A percentile compares a stretch with the other conserved stretches of the same genome.
phyloP scores from a whole-genome alignment of 2,113 vertebrate genomes.

The Malurus melanocephalus region DNA sequence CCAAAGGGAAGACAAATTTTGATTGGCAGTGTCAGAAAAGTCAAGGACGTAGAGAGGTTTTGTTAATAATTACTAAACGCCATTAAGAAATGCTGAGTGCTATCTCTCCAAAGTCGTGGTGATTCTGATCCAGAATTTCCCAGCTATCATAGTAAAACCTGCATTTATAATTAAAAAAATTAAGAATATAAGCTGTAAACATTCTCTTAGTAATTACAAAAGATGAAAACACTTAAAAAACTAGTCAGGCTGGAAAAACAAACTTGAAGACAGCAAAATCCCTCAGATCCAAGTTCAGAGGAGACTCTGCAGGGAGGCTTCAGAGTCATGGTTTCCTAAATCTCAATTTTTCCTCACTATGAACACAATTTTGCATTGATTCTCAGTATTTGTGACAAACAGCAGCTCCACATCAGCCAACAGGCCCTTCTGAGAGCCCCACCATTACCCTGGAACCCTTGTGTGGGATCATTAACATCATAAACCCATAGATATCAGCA shows the following conservation, averaged over 20 bases:
- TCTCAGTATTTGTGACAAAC: neutral
- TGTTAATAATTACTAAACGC: conserved; percentile 44
- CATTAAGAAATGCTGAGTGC: neutral
- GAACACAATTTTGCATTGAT: neutral
- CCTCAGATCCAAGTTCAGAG: neutral
- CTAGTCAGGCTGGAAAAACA: neutral
- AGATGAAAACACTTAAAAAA: neutral
- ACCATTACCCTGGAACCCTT: neutral
- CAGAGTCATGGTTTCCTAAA: neutral
- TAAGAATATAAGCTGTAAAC: neutral
- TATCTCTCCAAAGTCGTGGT: neutral
- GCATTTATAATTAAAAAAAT: neutral
- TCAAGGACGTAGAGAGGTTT: conserved; percentile 48
- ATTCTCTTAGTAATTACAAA: neutral
- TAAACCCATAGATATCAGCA: too few species aligned
- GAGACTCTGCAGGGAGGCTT: neutral
- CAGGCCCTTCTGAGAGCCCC: neutral
- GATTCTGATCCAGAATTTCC: neutral
- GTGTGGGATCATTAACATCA: too few species aligned
- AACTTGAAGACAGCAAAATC: rapidly evolving
- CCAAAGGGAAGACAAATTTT: conserved; percentile 58
- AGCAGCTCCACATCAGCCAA: neutral
- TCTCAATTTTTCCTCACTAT: neutral
- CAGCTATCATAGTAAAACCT: neutral
- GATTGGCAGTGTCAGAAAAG: conserved; percentile 63